Base-by-base conservation (phyloP, 2,888 invertebrate genomes). In the Drosophila emarginata region DNA sequence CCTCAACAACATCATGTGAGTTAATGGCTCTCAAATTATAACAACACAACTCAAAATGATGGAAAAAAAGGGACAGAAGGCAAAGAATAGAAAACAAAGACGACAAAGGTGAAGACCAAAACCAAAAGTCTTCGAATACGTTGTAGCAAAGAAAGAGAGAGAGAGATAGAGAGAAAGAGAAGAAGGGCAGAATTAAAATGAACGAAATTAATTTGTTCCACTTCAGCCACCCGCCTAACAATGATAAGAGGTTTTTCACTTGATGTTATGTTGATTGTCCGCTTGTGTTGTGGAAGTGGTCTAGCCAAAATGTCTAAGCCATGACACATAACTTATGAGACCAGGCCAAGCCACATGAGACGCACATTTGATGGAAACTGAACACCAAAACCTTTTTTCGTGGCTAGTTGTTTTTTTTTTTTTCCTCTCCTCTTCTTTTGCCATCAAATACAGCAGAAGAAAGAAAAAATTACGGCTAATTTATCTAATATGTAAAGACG, bases 161-260 rank as follows among this genome's bases (percentile, higher is more conserved):
- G 18, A 21, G 45, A 45, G 4, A 21, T 15, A 45, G 45, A 21
- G 45, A 45, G 18, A 11, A 0, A 39, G 14, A n/a, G 18, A 18
- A 15, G 21, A 32, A 32, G 37, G 37, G 37, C 12, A 84, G 74
- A 75, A 80, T 80, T 82, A 82, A 88, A 84, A 80, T 56, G 75
- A 82, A 84, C 74, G 66, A 84, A 84, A 84, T 87, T 84, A 87
- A 84, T 84, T 88, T 84, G 84, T 88, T 88, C 84, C 88, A 84
- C 87, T 84, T 84, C 81, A 84, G 78, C 77, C 88, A 88, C 77
- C 87, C 84, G 85, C 79, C 87, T 88, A 80, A 87, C 84, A 88
- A 88, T 84, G 87, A 88, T 86, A 86, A 77, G 87, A 69, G 68
- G 61, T 78, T 85, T 82, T 67, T 54, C 61, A 61, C 62, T 62